phyloP scores from a whole-genome alignment of 2,888 invertebrate genomes.

The Drosophila bunnanda region DNA sequence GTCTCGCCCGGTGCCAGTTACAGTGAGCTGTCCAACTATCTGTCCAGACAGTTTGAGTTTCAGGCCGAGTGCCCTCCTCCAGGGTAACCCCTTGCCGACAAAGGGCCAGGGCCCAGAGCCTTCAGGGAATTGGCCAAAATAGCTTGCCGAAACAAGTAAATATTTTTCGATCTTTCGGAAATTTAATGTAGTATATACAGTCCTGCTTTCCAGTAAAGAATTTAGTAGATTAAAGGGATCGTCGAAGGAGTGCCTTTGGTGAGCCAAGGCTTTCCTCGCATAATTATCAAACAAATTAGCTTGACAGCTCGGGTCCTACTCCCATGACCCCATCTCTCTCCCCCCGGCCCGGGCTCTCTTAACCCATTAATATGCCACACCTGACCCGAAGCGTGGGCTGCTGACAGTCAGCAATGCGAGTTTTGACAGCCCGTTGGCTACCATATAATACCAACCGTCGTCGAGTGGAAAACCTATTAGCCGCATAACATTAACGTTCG shows the following conservation, averaged over 20 bases:
- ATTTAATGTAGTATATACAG: too few relatives aligned
- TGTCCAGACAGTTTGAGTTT: conserved; percentile 36
- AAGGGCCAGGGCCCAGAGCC: neutral
- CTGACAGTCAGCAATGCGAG: conserved; percentile 82
- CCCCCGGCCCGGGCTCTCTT: neutral
- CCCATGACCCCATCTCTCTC: neutral
- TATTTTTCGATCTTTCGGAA: neutral
- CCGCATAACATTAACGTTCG: conserved; percentile 82
- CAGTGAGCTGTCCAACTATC: conserved; percentile 77
- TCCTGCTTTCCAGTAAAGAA: neutral
- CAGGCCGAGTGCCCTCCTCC: conserved; percentile 6
- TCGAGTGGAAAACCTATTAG: conserved; percentile 72
- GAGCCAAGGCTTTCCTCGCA: conserved; percentile 15
- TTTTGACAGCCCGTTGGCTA: conserved; percentile 83
- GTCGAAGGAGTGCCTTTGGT: neutral
- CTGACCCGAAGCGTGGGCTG: conserved; percentile 76
- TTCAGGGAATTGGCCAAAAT: neutral
- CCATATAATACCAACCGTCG: conserved; percentile 74
- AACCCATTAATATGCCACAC: conserved; percentile 81
- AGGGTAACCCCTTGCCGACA: conserved; percentile 14
- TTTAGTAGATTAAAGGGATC: neutral
- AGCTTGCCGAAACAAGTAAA: neutral
- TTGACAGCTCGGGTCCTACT: conserved; percentile 50
- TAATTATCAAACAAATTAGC: conserved; percentile 76
- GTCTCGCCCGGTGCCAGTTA: conserved; percentile 65